Base-by-base conservation (phyloP, 2,797 vertebrate species). In the Danio tinwini region DNA sequence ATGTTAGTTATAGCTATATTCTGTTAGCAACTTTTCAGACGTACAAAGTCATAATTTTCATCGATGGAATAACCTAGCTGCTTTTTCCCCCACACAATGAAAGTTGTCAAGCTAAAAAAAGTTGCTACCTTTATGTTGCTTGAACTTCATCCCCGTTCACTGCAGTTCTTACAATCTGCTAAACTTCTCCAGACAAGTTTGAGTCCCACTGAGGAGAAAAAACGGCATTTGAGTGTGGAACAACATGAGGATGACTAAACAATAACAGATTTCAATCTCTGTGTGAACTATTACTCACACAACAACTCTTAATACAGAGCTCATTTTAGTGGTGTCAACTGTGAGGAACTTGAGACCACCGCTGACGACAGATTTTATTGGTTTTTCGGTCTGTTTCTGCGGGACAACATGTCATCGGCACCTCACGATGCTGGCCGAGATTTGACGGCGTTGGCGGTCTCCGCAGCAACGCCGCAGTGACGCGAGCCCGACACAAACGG, bases 381-480 rank as follows among this genome's bases (percentile, higher is more conserved):
- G 13, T 45, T 76, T 76, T 45, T 55, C 17, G 39, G 13, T 62
- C n/a, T 55, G 70, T 78, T 45, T 70, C 58, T 82, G 80, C 73
- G 68, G 81, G 72, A 80, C 78, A 50, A 70, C 64, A 63, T 74
- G 67, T 84, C 73, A 85, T 58, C 84, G 68, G 77, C 74, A 79
- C 47, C 73, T 70, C 61, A 16, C 68, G 45, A 40, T 11, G 14
- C 6, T 45, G 52, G 52, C 44, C 50, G 59, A 47, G 72, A 71
- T 79, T 58, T 62, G 81, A 50, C 74, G 70, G 85, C 82, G 67
- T 85, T 85, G 76, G 78, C 84, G 85, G 90, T 93, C 87, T 90
- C 92, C 91, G 91, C 83, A 78, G 91, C 89, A 92, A 92, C 90
- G 83, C 76, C 64, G 78, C 76, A 85, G 64, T 85, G 87, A 86